Conservation (phyloP, 2,888 invertebrate species). For the Sinodicranocentrus sp. region DNA sequence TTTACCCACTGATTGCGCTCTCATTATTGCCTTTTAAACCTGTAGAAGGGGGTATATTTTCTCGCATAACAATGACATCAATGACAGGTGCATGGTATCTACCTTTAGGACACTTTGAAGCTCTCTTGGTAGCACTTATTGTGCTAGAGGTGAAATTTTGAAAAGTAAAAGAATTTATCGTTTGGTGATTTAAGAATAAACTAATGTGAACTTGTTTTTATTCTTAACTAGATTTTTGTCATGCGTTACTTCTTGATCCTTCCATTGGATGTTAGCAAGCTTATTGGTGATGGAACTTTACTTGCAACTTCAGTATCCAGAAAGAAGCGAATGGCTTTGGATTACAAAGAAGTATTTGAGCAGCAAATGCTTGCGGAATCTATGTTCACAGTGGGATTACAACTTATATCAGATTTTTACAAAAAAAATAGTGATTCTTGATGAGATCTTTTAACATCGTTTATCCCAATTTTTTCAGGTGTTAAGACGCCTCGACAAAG, state of each 20-base stretch:
- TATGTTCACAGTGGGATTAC: constrained; percentile 42
- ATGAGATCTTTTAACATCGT: neutral
- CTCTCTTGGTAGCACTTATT: constrained; percentile 54
- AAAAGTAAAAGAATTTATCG: neutral
- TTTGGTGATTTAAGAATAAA: neutral
- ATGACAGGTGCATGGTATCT: constrained; percentile 70
- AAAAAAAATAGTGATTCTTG: neutral
- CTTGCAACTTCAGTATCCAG: constrained; percentile 57
- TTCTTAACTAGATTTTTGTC: constrained; percentile 52
- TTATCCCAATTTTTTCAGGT: constrained; percentile 17
- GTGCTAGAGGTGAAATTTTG: constrained; percentile 43
- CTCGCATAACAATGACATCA: constrained; percentile 73
- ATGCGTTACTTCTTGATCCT: constrained; percentile 70
- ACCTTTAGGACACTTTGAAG: constrained; percentile 60
- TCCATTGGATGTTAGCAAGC: constrained; percentile 66
- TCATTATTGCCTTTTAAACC: constrained; percentile 20
- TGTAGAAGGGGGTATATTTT: constrained; percentile 64
- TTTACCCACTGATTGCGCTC: constrained; percentile 13
- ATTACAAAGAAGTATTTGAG: neutral
- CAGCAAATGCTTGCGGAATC: constrained; percentile 35
- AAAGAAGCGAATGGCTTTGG: constrained; percentile 22
- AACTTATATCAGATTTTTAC: constrained; percentile 11
- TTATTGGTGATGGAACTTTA: constrained; percentile 67
- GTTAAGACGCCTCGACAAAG: constrained; percentile 56
- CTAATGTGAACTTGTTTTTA: neutral